Base-by-base conservation (phyloP, 2,113 vertebrate species). In the Clupea harengus region DNA sequence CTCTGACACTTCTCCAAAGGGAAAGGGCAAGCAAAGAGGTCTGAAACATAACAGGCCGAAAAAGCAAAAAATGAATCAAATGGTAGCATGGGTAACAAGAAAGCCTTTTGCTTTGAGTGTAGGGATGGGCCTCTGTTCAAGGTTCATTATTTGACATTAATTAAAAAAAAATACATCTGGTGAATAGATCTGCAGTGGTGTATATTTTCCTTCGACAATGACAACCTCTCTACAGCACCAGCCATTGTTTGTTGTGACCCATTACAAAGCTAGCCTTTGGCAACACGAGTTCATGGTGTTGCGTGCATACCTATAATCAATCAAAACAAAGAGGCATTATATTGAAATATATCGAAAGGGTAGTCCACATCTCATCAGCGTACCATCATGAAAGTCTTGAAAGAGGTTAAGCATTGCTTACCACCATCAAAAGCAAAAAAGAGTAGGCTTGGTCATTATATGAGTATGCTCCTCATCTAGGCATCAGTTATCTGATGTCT, bases 161-260 rank as follows among this genome's bases (percentile, higher is more conserved):
- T 81, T 47, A 39, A 0, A 81, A 5, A 11, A 45, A 60, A 6
- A 3, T n/a, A 6, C 6, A 20, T 39, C 39, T 39, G 39, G 39
- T 39, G 7, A 60, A 60, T 22, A 60, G 54, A 22, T 22, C 6
- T 22, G 54, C 54, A 60, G 18, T 60, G 5, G 20, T 60, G 54
- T 60, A 60, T 60, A 20, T 60, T 22, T 60, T 54, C 60, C 52
- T 45, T 81, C 20, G 11, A 57, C 78, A 81, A 64, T 85, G 84
- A 28, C 32, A 81, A 85, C 81, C 4, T 3, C 39, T 32, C 80
- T 44, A 81, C 39, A 81, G 54, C 54, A 20, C 3, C 54, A 20
- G 6, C 22, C 54, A 22, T 60, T 60, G 54, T 22, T 60, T 22
- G 4, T 22, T 60, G 18, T 60, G 54, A 60, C 1, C 18, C 54